A percentile compares a stretch with the other conserved stretches of the same genome.
Evolutionary conservation across 2,797 vertebrate genomes (phyloP).

Genomic region (Channallabes apus): DNA sequence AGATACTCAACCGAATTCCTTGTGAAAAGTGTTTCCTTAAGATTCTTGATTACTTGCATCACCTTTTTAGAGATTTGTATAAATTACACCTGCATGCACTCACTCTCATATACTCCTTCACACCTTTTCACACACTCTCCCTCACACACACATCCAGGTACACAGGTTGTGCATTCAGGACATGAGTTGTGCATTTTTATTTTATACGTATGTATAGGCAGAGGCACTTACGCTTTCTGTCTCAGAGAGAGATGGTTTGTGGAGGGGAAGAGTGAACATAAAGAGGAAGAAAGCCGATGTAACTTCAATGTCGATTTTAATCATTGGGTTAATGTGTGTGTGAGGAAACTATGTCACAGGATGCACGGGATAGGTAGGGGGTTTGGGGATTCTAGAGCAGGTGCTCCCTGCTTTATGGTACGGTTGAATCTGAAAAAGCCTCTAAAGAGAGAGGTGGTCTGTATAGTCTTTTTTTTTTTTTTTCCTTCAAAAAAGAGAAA

Average conservation of each 20-base stretch:
- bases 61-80: conserved; percentile 34
- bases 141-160: conserved; percentile 19
- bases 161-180: conserved; percentile 31
- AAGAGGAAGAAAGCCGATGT: background rate
- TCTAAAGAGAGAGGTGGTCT: conserved; percentile 1
- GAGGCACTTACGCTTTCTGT: background rate
- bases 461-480: conserved; percentile 5
- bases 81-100: conserved; percentile 51
- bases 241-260: background rate
- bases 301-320: background rate
- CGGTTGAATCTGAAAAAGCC: conserved; percentile 3
- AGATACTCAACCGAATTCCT: conserved; percentile 46
- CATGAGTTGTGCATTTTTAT: background rate
- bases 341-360: background rate
- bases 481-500: too few relatives aligned
- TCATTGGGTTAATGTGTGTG: background rate
- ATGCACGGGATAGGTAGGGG: background rate
- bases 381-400: background rate
- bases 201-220: background rate
- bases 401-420: conserved; percentile 29
- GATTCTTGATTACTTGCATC: conserved; percentile 7
- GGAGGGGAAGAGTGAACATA: too few relatives aligned
- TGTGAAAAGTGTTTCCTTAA: conserved; percentile 29
- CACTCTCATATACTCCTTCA: background rate
- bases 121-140: background rate